phyloP scores from a whole-genome alignment of 2,797 vertebrate species.

The Champsocephalus esox region DNA sequence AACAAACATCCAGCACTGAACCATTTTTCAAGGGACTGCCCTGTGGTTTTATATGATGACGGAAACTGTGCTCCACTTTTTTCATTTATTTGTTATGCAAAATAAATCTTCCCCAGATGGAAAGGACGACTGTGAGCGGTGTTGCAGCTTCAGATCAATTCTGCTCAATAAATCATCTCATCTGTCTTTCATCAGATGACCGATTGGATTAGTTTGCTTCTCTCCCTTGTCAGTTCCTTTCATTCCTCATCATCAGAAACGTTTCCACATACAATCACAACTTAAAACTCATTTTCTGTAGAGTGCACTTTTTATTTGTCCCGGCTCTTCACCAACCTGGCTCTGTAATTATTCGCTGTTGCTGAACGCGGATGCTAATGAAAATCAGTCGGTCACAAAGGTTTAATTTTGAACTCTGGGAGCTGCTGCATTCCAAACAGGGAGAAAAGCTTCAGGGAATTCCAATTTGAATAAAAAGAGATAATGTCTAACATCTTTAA shows the following conservation, averaged over 20 bases:
- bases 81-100: neutral
- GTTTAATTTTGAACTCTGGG: constrained; percentile 64
- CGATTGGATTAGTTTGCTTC: neutral
- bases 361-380: constrained; percentile 64
- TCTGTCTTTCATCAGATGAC: constrained; percentile 7
- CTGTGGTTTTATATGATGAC: neutral
- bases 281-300: neutral
- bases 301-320: constrained; percentile 14
- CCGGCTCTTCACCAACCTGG: constrained; percentile 8
- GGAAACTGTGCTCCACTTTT: too few species aligned
- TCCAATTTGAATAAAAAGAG: constrained; percentile 77
- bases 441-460: constrained; percentile 69
- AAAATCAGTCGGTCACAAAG: constrained; percentile 68
- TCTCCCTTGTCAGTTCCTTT: neutral
- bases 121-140: neutral
- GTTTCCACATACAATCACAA: neutral
- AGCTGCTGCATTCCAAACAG: constrained; percentile 66
- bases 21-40: neutral
- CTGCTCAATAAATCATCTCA: neutral
- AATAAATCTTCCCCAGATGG: neutral
- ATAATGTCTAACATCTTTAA: constrained; percentile 76
- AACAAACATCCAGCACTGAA: neutral
- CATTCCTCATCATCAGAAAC: constrained; percentile 3
- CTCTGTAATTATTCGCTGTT: constrained; percentile 45
- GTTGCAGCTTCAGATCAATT: neutral